Evolutionary conservation across 2,113 vertebrate genomes (phyloP).

Genomic region (Gasterosteus nipponicus): DNA sequence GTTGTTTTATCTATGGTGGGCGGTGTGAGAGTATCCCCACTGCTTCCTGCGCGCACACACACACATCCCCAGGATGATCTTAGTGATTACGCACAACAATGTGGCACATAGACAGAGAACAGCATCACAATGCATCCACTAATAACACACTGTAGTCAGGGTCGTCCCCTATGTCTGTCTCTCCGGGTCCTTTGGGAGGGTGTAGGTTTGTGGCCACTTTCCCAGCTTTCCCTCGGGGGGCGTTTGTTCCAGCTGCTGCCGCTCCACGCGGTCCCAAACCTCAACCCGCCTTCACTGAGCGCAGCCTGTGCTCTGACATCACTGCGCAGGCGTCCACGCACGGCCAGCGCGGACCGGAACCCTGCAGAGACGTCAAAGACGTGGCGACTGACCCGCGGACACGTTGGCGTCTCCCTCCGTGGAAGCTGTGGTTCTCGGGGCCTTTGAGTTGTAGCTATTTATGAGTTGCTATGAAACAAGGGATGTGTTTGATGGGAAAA

Average conservation of each 20-base stretch:
- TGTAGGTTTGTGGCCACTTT: conserved; percentile 63
- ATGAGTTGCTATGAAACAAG: conserved; percentile 33
- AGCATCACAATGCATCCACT: conserved; percentile 56
- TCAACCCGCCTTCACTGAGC: conserved; percentile 41
- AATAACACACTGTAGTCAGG: conserved; percentile 51
- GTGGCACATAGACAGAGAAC: conserved; percentile 35
- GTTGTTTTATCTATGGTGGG: conserved; percentile 60
- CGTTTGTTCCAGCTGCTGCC: conserved; percentile 66
- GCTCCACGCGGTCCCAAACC: conserved; percentile 43
- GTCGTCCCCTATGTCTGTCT: conserved; percentile 27
- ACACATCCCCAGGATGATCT: conserved; percentile 44
- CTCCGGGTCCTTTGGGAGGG: conserved; percentile 31
- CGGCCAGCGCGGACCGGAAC: conserved; percentile 26
- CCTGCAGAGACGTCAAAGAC: conserved; percentile 52
- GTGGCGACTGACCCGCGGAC: conserved; percentile 18
- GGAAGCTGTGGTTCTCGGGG: conserved; percentile 57
- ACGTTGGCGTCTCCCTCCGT: conserved; percentile 15
- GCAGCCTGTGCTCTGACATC: conserved; percentile 63
- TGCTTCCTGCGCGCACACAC: conserved; percentile 61
- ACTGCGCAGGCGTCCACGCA: conserved; percentile 46
- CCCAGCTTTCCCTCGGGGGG: conserved; percentile 68
- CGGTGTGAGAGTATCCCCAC: conserved; percentile 65
- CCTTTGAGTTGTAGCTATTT: conserved; percentile 46
- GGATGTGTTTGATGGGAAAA: conserved; percentile 7
- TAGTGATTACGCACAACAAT: conserved; percentile 48